These are phyloP conservation scores for Pocillopora verrucosa DNA, from an alignment of 64 coral and sea anemone species.

Conservation along the genomic window DNA sequence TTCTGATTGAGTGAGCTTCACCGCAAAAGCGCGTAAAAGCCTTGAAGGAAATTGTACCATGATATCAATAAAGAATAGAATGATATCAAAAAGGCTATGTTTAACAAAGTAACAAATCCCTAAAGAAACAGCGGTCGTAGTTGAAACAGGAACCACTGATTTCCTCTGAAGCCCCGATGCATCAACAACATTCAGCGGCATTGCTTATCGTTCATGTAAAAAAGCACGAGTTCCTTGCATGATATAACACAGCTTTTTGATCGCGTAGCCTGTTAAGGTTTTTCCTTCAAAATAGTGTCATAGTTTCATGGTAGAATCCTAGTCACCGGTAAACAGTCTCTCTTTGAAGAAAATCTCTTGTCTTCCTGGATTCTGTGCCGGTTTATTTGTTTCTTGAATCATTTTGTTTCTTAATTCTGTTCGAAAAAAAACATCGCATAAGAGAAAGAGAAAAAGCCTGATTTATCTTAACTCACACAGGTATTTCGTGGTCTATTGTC, in stretches of 20 bases:
- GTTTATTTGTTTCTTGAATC: not conserved
- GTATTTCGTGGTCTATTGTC: no score
- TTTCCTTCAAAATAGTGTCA: not conserved
- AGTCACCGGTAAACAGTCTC: not conserved
- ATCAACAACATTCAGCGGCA: not conserved
- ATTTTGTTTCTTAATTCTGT: not conserved
- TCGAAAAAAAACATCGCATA: no score
- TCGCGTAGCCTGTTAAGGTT: not conserved
- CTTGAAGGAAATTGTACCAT: not conserved
- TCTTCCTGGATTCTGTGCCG: no score
- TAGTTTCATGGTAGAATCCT: not conserved
- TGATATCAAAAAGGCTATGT: no score
- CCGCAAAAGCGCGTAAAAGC: not conserved
- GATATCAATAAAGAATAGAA: not conserved
- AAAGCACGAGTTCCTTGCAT: not conserved
- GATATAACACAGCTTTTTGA: conserved; percentile 13
- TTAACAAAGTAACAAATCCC: no score
- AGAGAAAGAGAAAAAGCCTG: no score
- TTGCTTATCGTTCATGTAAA: not conserved
- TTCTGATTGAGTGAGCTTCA: not conserved
- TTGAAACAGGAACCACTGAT: no score
- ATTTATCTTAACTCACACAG: no score
- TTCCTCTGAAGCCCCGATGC: no score
- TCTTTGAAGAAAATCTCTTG: conserved; percentile 5
- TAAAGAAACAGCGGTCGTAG: no score